phyloP scores from a whole-genome alignment of 2,113 vertebrate genomes.

The Coregonus clupeaformis region DNA sequence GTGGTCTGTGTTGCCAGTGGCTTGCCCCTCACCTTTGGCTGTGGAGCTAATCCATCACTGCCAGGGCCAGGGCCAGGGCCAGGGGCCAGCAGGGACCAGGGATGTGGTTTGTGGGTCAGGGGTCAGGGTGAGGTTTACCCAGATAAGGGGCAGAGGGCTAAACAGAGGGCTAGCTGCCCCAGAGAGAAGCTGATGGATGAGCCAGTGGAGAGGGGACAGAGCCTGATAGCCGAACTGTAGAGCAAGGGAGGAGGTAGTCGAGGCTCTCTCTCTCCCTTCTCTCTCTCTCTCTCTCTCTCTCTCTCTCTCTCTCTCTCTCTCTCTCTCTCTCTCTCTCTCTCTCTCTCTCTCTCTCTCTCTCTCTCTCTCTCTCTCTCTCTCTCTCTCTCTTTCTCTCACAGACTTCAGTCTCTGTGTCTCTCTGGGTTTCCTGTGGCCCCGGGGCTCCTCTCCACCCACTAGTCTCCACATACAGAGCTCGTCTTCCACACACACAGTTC shows the following conservation, averaged over 20 bases:
- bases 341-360: too few species aligned
- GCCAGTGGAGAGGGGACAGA: too few species aligned
- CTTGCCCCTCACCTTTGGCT: not conserved
- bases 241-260: slow-evolving; percentile 9
- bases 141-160: too few species aligned
- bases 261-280: not conserved
- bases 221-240: too few species aligned
- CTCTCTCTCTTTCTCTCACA: slow-evolving; percentile 47
- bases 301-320: too few species aligned
- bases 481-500: slow-evolving; percentile 41
- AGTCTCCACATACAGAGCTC: slow-evolving; percentile 49
- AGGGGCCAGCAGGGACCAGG: too few species aligned
- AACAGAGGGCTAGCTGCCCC: too few species aligned
- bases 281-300: too few species aligned
- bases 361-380: too few species aligned
- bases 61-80: slow-evolving; percentile 19
- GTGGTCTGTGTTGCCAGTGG: not conserved
- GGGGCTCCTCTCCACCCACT: slow-evolving; percentile 57
- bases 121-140: slow-evolving; percentile 37
- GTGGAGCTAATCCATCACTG: slow-evolving; percentile 38
- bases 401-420: slow-evolving; percentile 73
- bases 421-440: slow-evolving; percentile 76
- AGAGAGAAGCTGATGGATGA: slow-evolving; percentile 26
- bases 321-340: too few species aligned
- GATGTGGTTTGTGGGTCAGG: not conserved